phyloP scores from a whole-genome alignment of 2,888 invertebrate species.

The Acanthosepion lycidas region DNA sequence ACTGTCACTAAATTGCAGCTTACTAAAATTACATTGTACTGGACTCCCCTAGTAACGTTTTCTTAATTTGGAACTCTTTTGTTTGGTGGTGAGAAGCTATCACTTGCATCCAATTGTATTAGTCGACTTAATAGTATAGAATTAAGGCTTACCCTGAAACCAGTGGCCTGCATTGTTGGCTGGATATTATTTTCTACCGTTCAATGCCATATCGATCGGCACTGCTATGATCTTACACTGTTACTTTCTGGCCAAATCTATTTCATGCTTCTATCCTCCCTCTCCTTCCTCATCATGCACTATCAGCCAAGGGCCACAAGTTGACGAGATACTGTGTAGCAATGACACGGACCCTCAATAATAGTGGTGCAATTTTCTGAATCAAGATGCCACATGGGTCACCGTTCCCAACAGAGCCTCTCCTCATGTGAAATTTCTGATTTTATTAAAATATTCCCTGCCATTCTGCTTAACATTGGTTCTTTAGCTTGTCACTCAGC shows the following conservation, averaged over 20 bases:
- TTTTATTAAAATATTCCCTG: conserved; percentile 3
- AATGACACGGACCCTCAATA: background rate
- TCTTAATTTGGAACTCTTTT: background rate
- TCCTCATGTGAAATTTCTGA: background rate
- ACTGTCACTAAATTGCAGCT: background rate
- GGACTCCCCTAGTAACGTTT: background rate
- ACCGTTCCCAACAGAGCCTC: background rate
- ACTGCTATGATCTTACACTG: background rate
- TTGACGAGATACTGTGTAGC: conserved; percentile 33
- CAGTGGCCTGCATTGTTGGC: conserved; percentile 18
- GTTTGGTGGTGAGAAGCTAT: background rate
- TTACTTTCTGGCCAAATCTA: conserved; percentile 20
- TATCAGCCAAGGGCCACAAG: background rate
- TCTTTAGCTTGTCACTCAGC: background rate
- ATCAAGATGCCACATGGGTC: conserved; percentile 20
- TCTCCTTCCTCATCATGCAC: background rate
- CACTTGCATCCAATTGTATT: conserved; percentile 33
- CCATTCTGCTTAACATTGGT: background rate
- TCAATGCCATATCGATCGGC: background rate
- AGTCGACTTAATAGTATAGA: background rate
- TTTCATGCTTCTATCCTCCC: background rate
- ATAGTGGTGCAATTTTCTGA: conserved; percentile 23
- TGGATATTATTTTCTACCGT: conserved; percentile 15
- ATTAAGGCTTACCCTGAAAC: background rate
- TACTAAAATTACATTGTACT: background rate